Evolutionary conservation across 2,888 invertebrate genomes (phyloP).

Genomic region (Drosophila robusta): DNA sequence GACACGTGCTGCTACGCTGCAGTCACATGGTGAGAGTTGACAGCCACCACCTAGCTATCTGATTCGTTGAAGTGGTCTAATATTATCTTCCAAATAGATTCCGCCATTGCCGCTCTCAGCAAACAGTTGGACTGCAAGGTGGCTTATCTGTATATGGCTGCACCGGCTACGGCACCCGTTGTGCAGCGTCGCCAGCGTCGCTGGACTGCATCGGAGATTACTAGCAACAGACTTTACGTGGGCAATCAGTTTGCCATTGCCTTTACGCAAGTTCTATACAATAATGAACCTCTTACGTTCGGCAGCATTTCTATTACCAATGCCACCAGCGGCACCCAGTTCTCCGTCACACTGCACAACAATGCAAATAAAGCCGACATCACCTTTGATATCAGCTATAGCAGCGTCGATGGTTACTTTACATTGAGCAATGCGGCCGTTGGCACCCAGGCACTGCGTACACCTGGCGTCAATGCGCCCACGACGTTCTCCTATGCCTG

Average conservation of each 20-base stretch:
- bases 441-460: slow-evolving; percentile 47
- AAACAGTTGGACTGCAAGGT: slow-evolving; percentile 85
- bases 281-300: slow-evolving; percentile 32
- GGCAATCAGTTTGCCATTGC: slow-evolving; percentile 74
- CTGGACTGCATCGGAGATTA: slow-evolving; percentile 51
- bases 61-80: neutral
- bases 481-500: slow-evolving; percentile 82
- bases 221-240: slow-evolving; percentile 30
- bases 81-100: slow-evolving; percentile 77
- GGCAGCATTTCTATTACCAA: slow-evolving; percentile 44
- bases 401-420: slow-evolving; percentile 74
- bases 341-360: slow-evolving; percentile 66
- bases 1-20: slow-evolving; percentile 86
- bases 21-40: slow-evolving; percentile 67
- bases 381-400: slow-evolving; percentile 70
- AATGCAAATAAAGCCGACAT: slow-evolving; percentile 43
- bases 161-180: slow-evolving; percentile 52
- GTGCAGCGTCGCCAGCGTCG: slow-evolving; percentile 73
- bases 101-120: slow-evolving; percentile 86
- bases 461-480: slow-evolving; percentile 72
- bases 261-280: slow-evolving; percentile 53
- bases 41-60: neutral
- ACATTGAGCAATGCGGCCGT: slow-evolving; percentile 69
- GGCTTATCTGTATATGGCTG: slow-evolving; percentile 74
- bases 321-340: slow-evolving; percentile 44